phyloP scores from a whole-genome alignment of 2,113 vertebrate species.

The Onychostruthus taczanowskii region DNA sequence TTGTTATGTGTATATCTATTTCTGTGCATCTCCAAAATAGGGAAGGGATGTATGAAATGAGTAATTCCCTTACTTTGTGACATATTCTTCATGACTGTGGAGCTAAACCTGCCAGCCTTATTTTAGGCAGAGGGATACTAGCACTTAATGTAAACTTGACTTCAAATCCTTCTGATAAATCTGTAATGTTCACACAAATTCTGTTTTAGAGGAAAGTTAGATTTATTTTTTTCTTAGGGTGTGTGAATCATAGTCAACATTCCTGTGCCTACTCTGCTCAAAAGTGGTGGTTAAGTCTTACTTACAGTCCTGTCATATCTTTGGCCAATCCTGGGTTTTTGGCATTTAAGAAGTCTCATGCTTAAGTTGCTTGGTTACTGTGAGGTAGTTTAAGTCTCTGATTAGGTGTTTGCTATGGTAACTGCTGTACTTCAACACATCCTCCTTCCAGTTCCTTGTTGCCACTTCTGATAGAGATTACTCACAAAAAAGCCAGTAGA shows the following conservation, averaged over 20 bases:
- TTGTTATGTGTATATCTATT: neutral
- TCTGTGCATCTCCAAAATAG: neutral
- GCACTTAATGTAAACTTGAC: neutral
- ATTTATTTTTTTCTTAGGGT: neutral
- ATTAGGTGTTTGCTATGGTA: neutral
- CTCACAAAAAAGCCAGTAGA: neutral
- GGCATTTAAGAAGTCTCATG: neutral
- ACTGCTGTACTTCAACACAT: neutral
- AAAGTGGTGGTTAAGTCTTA: neutral
- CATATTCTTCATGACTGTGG: neutral
- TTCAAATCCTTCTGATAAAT: neutral
- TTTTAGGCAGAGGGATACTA: neutral
- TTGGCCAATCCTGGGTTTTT: neutral
- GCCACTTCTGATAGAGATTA: neutral
- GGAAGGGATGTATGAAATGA: neutral
- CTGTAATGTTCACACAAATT: neutral
- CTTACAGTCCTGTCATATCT: rapidly evolving
- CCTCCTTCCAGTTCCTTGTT: neutral
- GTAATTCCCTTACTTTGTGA: neutral
- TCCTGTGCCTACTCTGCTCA: neutral
- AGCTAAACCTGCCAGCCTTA: neutral
- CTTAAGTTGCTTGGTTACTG: neutral
- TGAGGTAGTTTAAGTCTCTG: neutral
- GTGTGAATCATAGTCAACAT: neutral
- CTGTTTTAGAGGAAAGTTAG: neutral